Evolutionary conservation across 1,140 invertebrate genomes (phyloP).

Genomic region (Saccostrea cuccullata): DNA sequence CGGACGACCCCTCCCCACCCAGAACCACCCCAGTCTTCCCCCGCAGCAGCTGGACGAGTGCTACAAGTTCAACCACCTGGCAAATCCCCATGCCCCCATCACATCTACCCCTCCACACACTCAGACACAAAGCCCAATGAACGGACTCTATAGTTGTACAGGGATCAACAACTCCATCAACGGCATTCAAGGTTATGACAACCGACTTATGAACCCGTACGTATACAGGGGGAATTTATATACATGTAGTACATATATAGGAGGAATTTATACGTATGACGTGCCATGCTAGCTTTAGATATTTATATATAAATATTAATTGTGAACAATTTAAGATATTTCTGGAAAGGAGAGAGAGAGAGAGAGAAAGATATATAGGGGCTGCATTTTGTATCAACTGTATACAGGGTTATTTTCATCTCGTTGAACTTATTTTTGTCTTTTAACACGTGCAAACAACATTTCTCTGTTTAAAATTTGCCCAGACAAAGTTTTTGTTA

Average conservation of each 20-base stretch:
- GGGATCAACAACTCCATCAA: constrained; percentile 42
- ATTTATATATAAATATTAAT: too few relatives aligned
- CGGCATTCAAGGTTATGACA: constrained; percentile 52
- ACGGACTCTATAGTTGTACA: constrained; percentile 18
- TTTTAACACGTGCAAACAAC: too few relatives aligned
- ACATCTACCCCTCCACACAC: constrained; percentile 37
- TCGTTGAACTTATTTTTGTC: too few relatives aligned
- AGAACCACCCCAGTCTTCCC: constrained; percentile 29
- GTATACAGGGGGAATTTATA: not conserved
- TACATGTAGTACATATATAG: not conserved
- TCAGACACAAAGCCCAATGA: constrained; percentile 38
- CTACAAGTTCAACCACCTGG: constrained; percentile 41
- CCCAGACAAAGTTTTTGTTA: too few relatives aligned
- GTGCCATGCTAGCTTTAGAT: too few relatives aligned
- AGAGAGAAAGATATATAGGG: too few relatives aligned
- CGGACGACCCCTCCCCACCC: constrained; percentile 48
- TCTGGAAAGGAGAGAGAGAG: too few relatives aligned
- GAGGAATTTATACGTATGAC: too few relatives aligned
- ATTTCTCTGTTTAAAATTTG: too few relatives aligned
- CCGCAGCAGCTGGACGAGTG: constrained; percentile 43
- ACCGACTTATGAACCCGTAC: constrained; percentile 56
- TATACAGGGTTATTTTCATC: too few relatives aligned
- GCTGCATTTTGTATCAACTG: too few relatives aligned
- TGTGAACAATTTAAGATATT: too few relatives aligned
- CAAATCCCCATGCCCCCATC: constrained; percentile 39